A percentile compares a stretch with the other conserved stretches of the same genome.
phyloP scores from a whole-genome alignment of 53 echinoderm and acorn worm genomes.

The Hippasteria phrygiana region DNA sequence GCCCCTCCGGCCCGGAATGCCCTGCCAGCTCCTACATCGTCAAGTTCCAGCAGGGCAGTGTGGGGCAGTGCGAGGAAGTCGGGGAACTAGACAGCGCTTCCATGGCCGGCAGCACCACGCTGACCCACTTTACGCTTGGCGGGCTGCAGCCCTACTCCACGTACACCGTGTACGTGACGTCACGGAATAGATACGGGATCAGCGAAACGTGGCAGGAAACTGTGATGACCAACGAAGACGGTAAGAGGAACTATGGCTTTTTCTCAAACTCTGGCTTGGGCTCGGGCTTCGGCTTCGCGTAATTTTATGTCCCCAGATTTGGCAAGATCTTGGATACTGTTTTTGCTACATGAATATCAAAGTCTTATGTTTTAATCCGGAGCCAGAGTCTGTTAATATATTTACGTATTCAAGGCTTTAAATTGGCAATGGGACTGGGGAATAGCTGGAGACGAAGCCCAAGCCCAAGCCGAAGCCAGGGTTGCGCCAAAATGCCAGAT shows the following conservation, averaged over 20 bases:
- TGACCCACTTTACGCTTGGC: conserved; percentile 45
- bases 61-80: conserved; percentile 70
- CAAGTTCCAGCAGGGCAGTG: conserved; percentile 58
- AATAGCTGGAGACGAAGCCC: no score
- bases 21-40: conserved; percentile 65
- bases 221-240: conserved; percentile 60
- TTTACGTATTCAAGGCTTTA: no score
- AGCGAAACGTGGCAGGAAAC: conserved; percentile 40
- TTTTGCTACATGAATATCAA: no score
- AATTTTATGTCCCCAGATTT: no score
- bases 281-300: no score
- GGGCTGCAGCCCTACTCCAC: conserved; percentile 74
- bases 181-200: conserved; percentile 70
- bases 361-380: no score
- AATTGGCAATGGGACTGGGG: no score
- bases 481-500: no score
- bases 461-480: no score
- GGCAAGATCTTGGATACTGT: no score
- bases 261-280: no score
- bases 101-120: conserved; percentile 17
- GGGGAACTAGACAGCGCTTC: conserved; percentile 16
- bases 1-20: conserved; percentile 62
- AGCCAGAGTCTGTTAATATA: no score
- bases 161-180: conserved; percentile 76
- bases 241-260: conserved; percentile 27